A percentile compares a stretch with the other conserved stretches of the same genome.
phyloP scores from a whole-genome alignment of 2,113 vertebrate species.

The Motacilla tschutschensis region DNA sequence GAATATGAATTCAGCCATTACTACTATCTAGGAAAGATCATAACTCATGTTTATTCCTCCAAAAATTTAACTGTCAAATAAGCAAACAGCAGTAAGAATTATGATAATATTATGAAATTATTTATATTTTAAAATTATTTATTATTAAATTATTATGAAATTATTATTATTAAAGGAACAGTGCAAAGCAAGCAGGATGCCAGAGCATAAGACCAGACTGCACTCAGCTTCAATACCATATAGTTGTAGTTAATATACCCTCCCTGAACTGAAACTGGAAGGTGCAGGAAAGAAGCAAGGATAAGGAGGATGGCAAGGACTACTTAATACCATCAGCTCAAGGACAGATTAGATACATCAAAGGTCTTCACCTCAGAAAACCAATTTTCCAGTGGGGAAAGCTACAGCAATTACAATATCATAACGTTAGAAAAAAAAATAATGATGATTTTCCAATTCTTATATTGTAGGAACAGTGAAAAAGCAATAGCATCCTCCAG shows the following conservation, averaged over 20 bases:
- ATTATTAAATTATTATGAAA: not conserved
- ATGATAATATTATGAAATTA: not conserved
- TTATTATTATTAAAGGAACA: not conserved
- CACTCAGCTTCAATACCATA: not conserved
- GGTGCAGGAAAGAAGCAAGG: not conserved
- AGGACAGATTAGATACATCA: not conserved
- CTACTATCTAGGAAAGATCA: not conserved
- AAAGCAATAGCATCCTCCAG: not conserved
- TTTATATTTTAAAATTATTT: not conserved
- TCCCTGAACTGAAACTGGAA: not conserved
- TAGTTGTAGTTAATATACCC: not conserved
- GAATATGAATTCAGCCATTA: not conserved
- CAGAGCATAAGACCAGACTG: accelerated
- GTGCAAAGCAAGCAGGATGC: not conserved
- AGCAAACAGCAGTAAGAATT: not conserved
- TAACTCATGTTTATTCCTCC: not conserved
- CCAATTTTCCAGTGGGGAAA: not conserved
- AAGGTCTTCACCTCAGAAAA: not conserved
- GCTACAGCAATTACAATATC: not conserved
- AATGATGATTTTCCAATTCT: not conserved
- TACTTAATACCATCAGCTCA: not conserved
- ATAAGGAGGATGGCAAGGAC: not conserved
- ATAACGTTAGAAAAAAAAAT: not conserved
- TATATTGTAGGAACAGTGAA: not conserved
- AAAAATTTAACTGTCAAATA: not conserved